phyloP scores from a whole-genome alignment of 2,797 vertebrate species.

The Mustela erminea region DNA sequence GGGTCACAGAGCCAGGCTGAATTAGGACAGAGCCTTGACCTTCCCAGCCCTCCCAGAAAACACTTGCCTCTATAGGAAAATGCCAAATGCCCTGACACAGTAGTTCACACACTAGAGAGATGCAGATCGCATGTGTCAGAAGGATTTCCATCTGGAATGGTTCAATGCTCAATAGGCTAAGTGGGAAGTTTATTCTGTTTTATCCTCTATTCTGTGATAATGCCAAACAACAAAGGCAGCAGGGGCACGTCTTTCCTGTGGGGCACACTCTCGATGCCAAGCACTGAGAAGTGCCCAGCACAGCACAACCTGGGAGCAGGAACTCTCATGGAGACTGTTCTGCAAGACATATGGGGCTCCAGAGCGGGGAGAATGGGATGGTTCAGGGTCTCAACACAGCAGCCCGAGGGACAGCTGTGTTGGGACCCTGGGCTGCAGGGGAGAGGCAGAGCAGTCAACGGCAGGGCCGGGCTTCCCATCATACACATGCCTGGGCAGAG shows the following conservation, averaged over 20 bases:
- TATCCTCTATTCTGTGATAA: neutral
- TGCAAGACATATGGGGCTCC: neutral
- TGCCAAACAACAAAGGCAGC: neutral
- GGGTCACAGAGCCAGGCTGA: neutral
- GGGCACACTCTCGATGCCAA: neutral
- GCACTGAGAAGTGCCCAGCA: accelerated
- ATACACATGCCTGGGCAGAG: too few species aligned
- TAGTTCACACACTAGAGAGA: too few species aligned
- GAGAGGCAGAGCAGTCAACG: neutral
- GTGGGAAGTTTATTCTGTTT: too few species aligned
- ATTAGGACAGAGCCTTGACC: neutral
- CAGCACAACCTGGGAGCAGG: neutral
- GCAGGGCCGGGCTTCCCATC: neutral
- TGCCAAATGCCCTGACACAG: accelerated
- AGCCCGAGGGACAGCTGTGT: neutral
- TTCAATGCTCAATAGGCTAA: neutral
- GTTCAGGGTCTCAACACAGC: neutral
- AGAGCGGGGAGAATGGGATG: neutral
- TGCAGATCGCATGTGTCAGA: neutral
- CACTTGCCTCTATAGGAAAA: neutral
- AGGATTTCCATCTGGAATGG: neutral
- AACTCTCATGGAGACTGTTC: neutral
- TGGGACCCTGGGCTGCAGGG: neutral
- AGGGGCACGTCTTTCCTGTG: neutral
- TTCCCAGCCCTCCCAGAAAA: neutral